Conservation (phyloP, 2,888 invertebrate genomes). For the Spicauda simplicius region DNA sequence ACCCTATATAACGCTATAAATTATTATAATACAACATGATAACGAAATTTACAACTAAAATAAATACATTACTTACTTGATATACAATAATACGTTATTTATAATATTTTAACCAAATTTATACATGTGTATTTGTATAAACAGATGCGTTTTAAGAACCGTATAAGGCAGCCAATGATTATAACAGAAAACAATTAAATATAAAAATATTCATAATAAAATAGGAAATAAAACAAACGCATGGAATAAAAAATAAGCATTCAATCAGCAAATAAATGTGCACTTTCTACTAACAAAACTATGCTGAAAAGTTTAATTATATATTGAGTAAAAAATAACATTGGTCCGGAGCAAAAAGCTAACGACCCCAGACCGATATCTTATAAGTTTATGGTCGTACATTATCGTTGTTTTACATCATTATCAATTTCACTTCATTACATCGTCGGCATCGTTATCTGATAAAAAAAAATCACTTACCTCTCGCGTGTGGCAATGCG, state of each 20-base stretch:
- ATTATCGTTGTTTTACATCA: conserved; percentile 34
- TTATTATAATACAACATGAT: neutral
- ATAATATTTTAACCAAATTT: no score
- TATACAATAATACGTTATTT: no score
- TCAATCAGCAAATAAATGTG: neutral
- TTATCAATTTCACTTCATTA: conserved; percentile 36
- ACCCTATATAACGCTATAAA: neutral
- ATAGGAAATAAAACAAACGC: no score
- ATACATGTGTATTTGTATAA: no score
- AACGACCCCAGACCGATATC: conserved; percentile 32
- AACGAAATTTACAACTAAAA: no score
- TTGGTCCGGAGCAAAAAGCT: conserved; percentile 21
- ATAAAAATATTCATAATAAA: no score
- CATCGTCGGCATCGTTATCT: conserved; percentile 21
- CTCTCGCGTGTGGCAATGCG: conserved; percentile 62
- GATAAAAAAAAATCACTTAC: conserved; percentile 55
- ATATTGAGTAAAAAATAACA: conserved; percentile 14
- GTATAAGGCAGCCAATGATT: no score
- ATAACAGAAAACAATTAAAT: no score
- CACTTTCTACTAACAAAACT: neutral
- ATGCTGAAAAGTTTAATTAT: neutral
- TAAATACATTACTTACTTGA: no score
- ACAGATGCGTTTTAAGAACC: no score
- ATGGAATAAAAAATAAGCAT: neutral
- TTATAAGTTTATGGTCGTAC: conserved; percentile 24